A percentile compares a stretch with the other conserved stretches of the same genome.
Evolutionary conservation across 2,113 vertebrate species (phyloP).

Genomic region (Periophthalmodon schlosseri): DNA sequence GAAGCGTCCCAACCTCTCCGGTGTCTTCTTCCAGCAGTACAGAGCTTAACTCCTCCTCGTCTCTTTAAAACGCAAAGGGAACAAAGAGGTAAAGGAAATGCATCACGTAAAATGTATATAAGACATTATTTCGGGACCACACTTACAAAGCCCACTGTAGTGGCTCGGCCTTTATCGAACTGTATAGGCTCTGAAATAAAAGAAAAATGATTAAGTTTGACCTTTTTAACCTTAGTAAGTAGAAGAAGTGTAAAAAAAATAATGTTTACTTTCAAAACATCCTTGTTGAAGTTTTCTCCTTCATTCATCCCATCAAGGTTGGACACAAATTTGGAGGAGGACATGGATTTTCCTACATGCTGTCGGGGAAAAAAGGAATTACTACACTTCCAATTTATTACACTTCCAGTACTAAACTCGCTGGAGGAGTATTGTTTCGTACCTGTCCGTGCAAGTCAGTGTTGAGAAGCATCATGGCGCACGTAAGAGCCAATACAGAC

Average conservation of each 20-base stretch:
- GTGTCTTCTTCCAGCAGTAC: constrained; percentile 56
- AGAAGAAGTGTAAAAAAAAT: not conserved
- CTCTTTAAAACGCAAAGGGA: constrained; percentile 62
- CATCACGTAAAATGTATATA: not conserved
- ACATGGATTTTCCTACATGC: constrained; percentile 91
- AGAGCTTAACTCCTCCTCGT: constrained; percentile 75
- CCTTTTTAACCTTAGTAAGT: not conserved
- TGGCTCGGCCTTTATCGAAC: constrained; percentile 85
- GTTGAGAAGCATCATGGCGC: constrained; percentile 91
- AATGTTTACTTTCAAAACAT: constrained; percentile 82
- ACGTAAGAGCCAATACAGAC: constrained; percentile 84
- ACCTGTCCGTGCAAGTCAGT: constrained; percentile 91
- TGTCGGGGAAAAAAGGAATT: constrained; percentile 51
- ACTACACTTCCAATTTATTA: not conserved
- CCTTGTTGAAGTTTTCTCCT: constrained; percentile 82
- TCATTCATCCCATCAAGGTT: constrained; percentile 87
- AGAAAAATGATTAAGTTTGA: not conserved
- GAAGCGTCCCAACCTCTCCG: constrained; percentile 38
- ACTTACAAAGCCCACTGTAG: constrained; percentile 86
- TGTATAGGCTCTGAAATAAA: constrained; percentile 80
- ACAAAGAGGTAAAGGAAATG: too few relatives aligned
- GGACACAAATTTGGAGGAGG: constrained; percentile 81
- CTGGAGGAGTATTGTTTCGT: constrained; percentile 15
- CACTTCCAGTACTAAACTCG: not conserved
- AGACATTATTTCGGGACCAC: not conserved